phyloP scores from a whole-genome alignment of 2,113 vertebrate genomes.

The Muntiacus reevesi region DNA sequence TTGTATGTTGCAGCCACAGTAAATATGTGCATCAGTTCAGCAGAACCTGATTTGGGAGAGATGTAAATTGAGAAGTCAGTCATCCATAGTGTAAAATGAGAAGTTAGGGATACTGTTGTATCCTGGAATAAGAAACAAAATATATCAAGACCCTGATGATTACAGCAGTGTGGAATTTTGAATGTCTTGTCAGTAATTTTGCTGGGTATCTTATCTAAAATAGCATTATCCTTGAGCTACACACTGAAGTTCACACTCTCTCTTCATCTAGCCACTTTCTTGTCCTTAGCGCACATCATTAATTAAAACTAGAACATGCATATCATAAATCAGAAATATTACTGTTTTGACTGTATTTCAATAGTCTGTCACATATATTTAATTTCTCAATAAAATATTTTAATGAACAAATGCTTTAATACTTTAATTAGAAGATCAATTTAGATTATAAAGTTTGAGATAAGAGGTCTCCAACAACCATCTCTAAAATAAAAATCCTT shows the following conservation, averaged over 20 bases:
- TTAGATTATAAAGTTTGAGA: not conserved
- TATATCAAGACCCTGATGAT: not conserved
- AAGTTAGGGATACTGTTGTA: not conserved
- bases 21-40: not conserved
- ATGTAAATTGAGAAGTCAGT: not conserved
- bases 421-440: not conserved
- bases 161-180: not conserved
- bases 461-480: not conserved
- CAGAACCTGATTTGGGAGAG: not conserved
- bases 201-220: not conserved
- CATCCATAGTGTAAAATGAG: not conserved
- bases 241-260: not conserved
- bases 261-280: not conserved
- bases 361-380: not conserved
- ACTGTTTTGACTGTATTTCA: not conserved
- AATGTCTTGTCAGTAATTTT: not conserved
- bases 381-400: not conserved
- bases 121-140: not conserved
- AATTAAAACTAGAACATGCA: not conserved
- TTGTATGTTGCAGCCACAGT: not conserved
- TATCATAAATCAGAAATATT: not conserved
- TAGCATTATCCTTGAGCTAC: accelerated
- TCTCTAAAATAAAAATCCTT: not conserved
- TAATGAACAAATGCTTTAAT: not conserved
- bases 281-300: not conserved